phyloP scores from a whole-genome alignment of 1,140 invertebrate genomes.

The Apis florea region DNA sequence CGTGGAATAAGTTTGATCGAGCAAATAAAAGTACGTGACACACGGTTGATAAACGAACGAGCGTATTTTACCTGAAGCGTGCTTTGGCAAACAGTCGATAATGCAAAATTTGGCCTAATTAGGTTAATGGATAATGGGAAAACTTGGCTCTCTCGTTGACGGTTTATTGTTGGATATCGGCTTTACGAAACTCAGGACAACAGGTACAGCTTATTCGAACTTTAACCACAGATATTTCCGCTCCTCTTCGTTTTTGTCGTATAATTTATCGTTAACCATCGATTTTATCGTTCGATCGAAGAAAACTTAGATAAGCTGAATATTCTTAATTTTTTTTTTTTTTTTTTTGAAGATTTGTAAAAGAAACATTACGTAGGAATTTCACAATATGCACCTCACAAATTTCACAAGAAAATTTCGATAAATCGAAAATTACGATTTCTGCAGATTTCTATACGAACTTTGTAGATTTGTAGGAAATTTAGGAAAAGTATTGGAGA shows the following conservation, averaged over 20 bases:
- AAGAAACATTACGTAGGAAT: no score
- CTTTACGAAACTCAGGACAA: constrained; percentile 62
- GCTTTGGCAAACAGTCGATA: constrained; percentile 63
- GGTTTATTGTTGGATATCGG: constrained; percentile 73
- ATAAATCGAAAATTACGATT: no score
- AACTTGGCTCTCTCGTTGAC: constrained; percentile 72
- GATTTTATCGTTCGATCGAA: no score
- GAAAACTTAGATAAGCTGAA: no score
- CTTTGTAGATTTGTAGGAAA: no score
- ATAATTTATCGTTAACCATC: constrained; percentile 61
- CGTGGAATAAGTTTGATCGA: background rate
- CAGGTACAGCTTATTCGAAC: constrained; percentile 67
- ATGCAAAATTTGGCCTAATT: constrained; percentile 75
- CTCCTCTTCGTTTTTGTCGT: constrained; percentile 20
- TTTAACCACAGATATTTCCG: constrained; percentile 42
- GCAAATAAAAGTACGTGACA: background rate
- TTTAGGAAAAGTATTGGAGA: no score
- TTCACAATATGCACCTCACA: no score
- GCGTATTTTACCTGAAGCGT: constrained; percentile 49
- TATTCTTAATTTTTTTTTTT: no score
- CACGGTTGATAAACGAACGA: constrained; percentile 17
- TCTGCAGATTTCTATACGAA: no score
- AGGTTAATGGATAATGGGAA: constrained; percentile 77
- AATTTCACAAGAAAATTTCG: no score
- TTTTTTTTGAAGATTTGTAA: no score